Evolutionary conservation across 2,797 vertebrate genomes (phyloP), one percentile per base, ranked within the genome.

Genomic region (Lutjanus argentimaculatus): DNA sequence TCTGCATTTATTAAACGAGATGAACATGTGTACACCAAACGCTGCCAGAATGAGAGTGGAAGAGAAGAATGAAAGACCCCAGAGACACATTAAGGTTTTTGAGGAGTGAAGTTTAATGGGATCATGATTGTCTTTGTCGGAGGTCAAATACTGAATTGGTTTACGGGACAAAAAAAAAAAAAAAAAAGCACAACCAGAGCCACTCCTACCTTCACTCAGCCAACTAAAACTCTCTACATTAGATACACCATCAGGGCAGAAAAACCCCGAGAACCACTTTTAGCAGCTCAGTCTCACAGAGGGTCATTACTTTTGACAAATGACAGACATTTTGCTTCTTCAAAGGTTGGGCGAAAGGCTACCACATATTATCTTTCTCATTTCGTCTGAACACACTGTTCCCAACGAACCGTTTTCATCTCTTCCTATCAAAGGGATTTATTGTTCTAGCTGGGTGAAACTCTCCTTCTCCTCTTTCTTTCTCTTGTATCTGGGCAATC

Each of bases 71-170:
- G 82, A 81, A 85, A 85, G 75, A 89, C 77, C 64, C 49, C 7
- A 61, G 78, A 89, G 72, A 46, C 85, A 73, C 80, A 68, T 83
- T 55, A 36, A 85, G 36, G 79, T 88, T 90, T 88, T 88, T 67
- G 79, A 91, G 77, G 85, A 90, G 81, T 87, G 68, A 90, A 71
- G 67, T 94, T 94, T 93, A 94, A 91, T 93, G 80, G 83, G 83
- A 79, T 89, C 72, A 42, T 77, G 77, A 88, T 90, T 83, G 86
- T 88, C 77, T 91, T 87, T 73, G 79, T 89, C 43, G 19, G 62
- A 84, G 79, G 88, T 92, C 87, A 92, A 83, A 93, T 75, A 84
- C 90, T 87, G 69, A 85, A 91, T 90, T 79, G 70, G 59, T 83
- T 91, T 85, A 75, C 10, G 67, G 87, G 85, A 91, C 83, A 90